Base-by-base conservation (phyloP, 1,140 invertebrate genomes). In the Brachionus manjavacas region DNA sequence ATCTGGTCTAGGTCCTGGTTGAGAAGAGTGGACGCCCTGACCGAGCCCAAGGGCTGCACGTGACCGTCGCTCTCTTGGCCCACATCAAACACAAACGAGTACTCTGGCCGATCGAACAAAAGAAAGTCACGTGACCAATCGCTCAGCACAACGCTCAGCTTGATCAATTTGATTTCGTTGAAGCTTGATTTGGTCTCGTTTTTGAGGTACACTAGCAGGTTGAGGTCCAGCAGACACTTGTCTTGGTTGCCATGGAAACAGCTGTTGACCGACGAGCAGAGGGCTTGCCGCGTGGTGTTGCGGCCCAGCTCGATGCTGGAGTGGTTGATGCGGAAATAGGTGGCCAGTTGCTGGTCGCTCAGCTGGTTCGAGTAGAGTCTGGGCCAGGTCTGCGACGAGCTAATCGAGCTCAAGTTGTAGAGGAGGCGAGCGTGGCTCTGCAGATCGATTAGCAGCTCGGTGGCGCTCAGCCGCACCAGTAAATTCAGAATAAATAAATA, bases 91-190 rank as follows among this genome's bases (percentile, higher is more conserved):
- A 12, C 31, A 49, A 76, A 76, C 4, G 23, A 6, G 41, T 76
- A 49, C 9, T 11, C 1, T 9, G 20, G 16, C 46, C 43, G 39
- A 11, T 46, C 43, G 16, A 76, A 76, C 4, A 25, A 4, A 49
- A 76, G 23, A 49, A 25, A 76, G 41, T 76, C 72, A 25, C 46
- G 25, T n/a, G 39, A 23, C 39, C 39, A 76, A 14, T 76, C 72
- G 41, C 72, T 76, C 4, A 76, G 12, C 8, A 76, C 8, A 52
- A 76, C 20, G 16, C n/a, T 4, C 9, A 76, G 16, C 4, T 76
- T 46, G 23, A 76, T 23, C 12, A 49, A 28, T 76, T 76, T 76
- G 6, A 76, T 76, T 76, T 76, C 41, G 46, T 76, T 76, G 43
- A 76, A 76, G 20, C 31, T 76, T 23, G 72, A 25, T 43, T 76